Percentiles rank a stretch among this genome's conserved stretches.
Conservation (phyloP, 2,888 invertebrate species). For the Stenchaetothrips biformis region DNA sequence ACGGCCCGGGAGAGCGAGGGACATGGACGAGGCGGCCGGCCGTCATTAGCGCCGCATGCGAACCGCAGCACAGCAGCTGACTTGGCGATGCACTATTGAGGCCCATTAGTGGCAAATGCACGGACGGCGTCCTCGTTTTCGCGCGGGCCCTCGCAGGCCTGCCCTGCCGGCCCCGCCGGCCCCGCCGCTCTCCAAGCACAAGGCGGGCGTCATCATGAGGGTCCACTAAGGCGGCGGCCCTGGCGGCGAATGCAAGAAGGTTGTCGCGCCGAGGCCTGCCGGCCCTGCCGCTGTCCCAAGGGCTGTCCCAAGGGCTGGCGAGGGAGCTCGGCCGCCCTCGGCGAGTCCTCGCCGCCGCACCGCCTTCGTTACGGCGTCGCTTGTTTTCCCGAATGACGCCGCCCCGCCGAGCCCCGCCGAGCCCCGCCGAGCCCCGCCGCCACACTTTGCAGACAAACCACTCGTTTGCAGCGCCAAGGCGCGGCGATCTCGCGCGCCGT, state of each 20-base stretch:
- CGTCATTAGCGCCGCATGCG: neutral
- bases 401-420: neutral
- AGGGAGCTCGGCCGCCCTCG: too few species aligned
- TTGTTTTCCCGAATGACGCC: conserved; percentile 17
- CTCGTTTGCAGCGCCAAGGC: too few species aligned
- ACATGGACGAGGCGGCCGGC: too few species aligned
- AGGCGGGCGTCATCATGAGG: too few species aligned
- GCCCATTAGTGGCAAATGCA: neutral
- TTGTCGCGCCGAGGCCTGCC: neutral
- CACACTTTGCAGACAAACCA: too few species aligned
- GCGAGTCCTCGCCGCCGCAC: too few species aligned
- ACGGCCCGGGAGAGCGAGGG: too few species aligned
- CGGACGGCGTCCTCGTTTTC: neutral
- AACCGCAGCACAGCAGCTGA: neutral
- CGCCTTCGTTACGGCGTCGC: conserved; percentile 4
- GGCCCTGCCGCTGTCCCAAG: neutral
- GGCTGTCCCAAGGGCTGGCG: neutral
- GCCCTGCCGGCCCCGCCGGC: too few species aligned
- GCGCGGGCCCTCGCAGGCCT: neutral
- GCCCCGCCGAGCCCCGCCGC: too few species aligned
- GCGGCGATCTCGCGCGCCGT: too few species aligned
- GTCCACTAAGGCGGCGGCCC: too few species aligned
- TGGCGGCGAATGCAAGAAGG: neutral
- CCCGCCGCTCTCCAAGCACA: too few species aligned
- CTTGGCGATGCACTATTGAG: neutral